Base-by-base conservation (phyloP, 1,140 invertebrate species). In the Drosophila sechellia region DNA sequence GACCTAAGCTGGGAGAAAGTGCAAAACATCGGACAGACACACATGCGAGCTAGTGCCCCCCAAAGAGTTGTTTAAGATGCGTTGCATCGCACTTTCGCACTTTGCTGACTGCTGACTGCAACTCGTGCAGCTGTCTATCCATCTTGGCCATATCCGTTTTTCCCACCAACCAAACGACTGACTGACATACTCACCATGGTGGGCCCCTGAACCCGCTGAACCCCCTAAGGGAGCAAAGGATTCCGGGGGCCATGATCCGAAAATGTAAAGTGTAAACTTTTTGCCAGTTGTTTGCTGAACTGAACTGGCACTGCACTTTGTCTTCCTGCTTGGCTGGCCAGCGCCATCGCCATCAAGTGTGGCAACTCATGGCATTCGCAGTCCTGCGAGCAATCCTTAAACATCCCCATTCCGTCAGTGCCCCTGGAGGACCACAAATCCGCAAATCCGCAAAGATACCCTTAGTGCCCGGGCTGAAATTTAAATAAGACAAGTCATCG, bases 251-350 rank as follows among this genome's bases (percentile, higher is more conserved):
- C 60, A 58, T 31, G 46, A 73, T 57, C 70, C 74, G 54, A 78
- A 63, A 83, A 71, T 81, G 64, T 81, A 81, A 69, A 77, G 59
- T 81, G 83, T 85, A 87, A 79, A 73, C 65, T 86, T 87, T 87
- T 69, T 81, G 77, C 75, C 77, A 77, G 81, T 74, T 78, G 68
- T 78, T 75, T 81, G 63, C 56, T 65, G 58, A 57, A 70, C 57
- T 77, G 31, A 31, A 55, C 52, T 63, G 52, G 43, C 56, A 58
- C n/a, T 76, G 55, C 61, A 70, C 65, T 77, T 58, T 77, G 75
- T 49, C 48, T 63, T 77, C 53, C 59, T 54, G 58, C 68, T 57
- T 49, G 42, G 57, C 56, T 69, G 71, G 65, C 66, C 74, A 39
- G 1, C 35, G 1, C 27, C 8, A 27, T 27, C 6, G 53, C 27